Percentiles rank a stretch among this genome's conserved stretches.
Conservation (phyloP, 1,140 invertebrate species). For the Drosophila watanabei region DNA sequence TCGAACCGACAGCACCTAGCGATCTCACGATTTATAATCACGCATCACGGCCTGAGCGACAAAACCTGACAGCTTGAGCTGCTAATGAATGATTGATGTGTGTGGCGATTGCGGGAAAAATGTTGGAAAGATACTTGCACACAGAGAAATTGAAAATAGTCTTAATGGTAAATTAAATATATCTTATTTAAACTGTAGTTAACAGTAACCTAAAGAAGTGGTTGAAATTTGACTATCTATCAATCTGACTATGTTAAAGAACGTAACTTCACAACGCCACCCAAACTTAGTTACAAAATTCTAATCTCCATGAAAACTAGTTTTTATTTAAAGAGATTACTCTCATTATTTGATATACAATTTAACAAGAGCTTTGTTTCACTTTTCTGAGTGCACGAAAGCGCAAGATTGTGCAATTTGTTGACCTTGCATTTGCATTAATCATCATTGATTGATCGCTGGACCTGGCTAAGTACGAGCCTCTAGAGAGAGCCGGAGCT, state of each 20-base stretch:
- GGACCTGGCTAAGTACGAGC: slow-evolving; percentile 65
- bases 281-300: background rate
- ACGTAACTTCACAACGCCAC: no score
- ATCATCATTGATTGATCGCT: slow-evolving; percentile 83
- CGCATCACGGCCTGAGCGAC: slow-evolving; percentile 51
- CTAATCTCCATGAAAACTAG: background rate
- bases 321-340: no score
- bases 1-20: slow-evolving; percentile 34
- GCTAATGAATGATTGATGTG: slow-evolving; percentile 84
- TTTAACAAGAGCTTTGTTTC: background rate
- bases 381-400: slow-evolving; percentile 18
- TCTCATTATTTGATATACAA: background rate
- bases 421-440: slow-evolving; percentile 83
- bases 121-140: slow-evolving; percentile 3
- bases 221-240: no score
- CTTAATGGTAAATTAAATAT: background rate
- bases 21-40: slow-evolving; percentile 65
- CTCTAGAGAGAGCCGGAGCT: slow-evolving; percentile 12
- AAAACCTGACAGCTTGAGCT: slow-evolving; percentile 79
- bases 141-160: background rate
- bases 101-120: slow-evolving; percentile 43
- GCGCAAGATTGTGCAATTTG: slow-evolving; percentile 51
- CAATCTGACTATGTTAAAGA: no score
- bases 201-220: no score
- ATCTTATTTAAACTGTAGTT: background rate